These are phyloP conservation scores for Sarcophaga bullata DNA, from an alignment of 1,140 invertebrate genomes.

Conservation along the genomic window DNA sequence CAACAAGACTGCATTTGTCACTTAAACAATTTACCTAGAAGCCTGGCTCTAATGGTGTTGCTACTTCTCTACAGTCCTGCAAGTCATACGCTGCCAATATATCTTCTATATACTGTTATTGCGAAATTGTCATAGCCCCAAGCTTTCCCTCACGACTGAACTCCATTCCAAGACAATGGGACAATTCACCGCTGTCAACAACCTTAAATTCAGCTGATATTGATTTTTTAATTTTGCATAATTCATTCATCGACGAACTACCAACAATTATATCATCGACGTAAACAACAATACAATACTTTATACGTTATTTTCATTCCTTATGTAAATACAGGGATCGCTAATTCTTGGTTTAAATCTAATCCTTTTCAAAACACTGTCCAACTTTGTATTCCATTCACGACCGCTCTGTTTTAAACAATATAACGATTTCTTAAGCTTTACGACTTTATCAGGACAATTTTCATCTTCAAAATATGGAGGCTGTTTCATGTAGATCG, in stretches of 20 bases:
- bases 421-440: too few relatives aligned
- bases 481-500: too few relatives aligned
- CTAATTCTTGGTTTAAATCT: constrained; percentile 35
- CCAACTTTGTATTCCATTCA: constrained; percentile 51
- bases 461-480: too few relatives aligned
- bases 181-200: constrained; percentile 15
- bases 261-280: constrained; percentile 15
- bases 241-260: too few relatives aligned
- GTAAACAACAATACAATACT: constrained; percentile 17
- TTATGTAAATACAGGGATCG: constrained; percentile 45
- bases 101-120: constrained; percentile 27
- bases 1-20: not conserved
- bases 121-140: constrained; percentile 20
- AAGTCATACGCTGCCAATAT: constrained; percentile 8
- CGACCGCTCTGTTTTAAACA: constrained; percentile 58
- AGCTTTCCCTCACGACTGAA: not conserved
- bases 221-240: too few relatives aligned
- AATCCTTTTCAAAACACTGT: too few relatives aligned
- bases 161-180: constrained; percentile 38
- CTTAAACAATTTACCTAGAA: not conserved
- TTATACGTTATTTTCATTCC: not conserved
- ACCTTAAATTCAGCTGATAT: not conserved
- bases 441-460: too few relatives aligned
- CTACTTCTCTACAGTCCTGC: constrained; percentile 17
- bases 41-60: constrained; percentile 25